Evolutionary conservation across 2,113 vertebrate genomes (phyloP).

Genomic region (Cyprinodon variegatus): DNA sequence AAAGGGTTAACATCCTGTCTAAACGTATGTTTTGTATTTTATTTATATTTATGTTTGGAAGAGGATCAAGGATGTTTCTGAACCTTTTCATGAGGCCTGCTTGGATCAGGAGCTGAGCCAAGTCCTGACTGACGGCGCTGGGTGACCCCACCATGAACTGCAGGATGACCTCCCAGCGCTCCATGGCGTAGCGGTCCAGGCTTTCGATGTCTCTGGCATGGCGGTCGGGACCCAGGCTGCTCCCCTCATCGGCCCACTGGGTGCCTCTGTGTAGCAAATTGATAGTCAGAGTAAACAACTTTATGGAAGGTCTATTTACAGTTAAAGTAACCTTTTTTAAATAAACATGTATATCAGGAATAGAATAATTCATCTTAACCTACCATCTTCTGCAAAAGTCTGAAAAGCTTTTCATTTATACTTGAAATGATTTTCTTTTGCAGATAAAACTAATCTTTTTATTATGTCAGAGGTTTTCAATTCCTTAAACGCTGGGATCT

Average conservation of each 20-base stretch:
- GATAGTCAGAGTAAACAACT: neutral
- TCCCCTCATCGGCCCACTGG: slow-evolving; percentile 90
- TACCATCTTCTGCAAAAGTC: no score
- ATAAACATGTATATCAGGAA: no score
- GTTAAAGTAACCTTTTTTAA: no score
- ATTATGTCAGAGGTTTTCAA: no score
- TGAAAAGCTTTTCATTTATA: no score
- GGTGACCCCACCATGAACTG: slow-evolving; percentile 96
- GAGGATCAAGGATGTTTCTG: neutral
- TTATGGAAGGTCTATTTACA: no score
- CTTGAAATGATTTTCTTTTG: no score
- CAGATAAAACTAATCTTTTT: no score
- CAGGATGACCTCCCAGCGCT: slow-evolving; percentile 93
- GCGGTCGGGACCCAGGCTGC: slow-evolving; percentile 87
- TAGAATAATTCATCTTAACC: no score
- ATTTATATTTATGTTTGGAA: neutral
- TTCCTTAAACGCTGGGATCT: no score
- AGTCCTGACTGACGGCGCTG: slow-evolving; percentile 88
- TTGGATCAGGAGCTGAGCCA: slow-evolving; percentile 89
- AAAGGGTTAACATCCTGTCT: neutral
- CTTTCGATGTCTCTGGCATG: slow-evolving; percentile 88
- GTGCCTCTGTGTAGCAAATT: slow-evolving; percentile 76
- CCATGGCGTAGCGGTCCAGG: slow-evolving; percentile 89
- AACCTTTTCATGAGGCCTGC: slow-evolving; percentile 94
- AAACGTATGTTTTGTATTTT: neutral